Base-by-base conservation (phyloP, 2,888 invertebrate species). In the Ectropis crepuscularia region DNA sequence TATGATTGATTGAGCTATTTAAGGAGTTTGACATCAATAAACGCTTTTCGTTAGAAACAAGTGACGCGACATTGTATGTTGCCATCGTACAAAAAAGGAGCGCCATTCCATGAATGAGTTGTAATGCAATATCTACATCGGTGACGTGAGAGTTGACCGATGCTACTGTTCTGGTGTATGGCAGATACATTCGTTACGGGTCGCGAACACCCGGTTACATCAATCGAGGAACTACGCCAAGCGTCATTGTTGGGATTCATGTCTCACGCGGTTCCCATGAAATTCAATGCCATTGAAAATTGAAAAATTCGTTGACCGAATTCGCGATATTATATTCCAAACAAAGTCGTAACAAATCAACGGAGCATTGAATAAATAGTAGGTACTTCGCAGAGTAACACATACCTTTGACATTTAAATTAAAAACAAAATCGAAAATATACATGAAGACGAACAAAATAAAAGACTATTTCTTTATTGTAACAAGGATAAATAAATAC, bases 221-320 rank as follows among this genome's bases (percentile, higher is more conserved):
- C 78, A 82, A 88, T 81, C 74, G 83, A 83, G 89, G 89, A 89
- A 86, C 80, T 84, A 87, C 83, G 86, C 81, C 78, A 82, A 67
- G 63, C 68, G 68, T 77, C 71, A 85, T 88, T 87, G 88, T 88
- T 79, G 70, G 51, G 73, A 71, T 74, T 71, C 63, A 70, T 70
- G 67, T 71, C 68, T 77, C 75, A 72, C 73, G 68, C 65, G 73
- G 77, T 84, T 86, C 83, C 81, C 86, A 86, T 82, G 81, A 77
- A 71, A 60, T 61, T 68, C 66, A 68, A 60, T 70, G 60, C 48
- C 58, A 57, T 60, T 63, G 60, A 67, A 62, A 60, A 63, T 69
- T 71, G 55, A 65, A 68, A 62, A 51, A 63, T 65, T 65, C 59
- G 54, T 63, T 63, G 64, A 55, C 53, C 48, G 45, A 39, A 46